Base-by-base conservation (phyloP, 2,113 vertebrate species). In the Urocolius indicus region DNA sequence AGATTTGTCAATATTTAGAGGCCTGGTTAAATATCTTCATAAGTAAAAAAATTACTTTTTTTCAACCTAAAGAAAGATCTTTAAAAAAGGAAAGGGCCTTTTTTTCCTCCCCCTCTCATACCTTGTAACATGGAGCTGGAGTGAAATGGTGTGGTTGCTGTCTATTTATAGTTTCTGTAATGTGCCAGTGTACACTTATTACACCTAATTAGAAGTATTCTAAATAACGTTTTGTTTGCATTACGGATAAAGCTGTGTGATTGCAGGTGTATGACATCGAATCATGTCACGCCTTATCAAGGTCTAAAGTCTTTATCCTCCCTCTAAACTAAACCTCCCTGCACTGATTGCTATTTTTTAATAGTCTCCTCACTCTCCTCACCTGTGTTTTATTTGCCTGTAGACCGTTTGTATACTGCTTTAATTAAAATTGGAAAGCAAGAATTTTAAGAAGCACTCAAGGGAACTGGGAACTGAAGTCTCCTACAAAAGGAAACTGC, bases 181-280 rank as follows among this genome's bases (percentile, higher is more conserved):
- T 82, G 58, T 85, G 54, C 49, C 62, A 85, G 20, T 54, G 71
- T 84, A 79, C 12, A 32, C 36, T 89, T 91, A 84, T 52, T 84
- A 24, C 65, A 54, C 67, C 67, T 93, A 84, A 89, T 96, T 87
- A 91, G 32, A 32, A 94, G 18, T 68, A 65, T 84, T 93, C 59
- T 83, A 83, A 96, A 83, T 93, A 90, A 93, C 62, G 58, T 91
- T 32, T 48, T 97, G 77, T 96, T 95, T 95, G 74, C 82, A 17
- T 91, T 93, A 36, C 55, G 94, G 93, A 76, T 95, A 76, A 74
- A 86, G 57, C 41, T 74, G 11, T 87, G 57, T 80, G 78, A 83
- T 85, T 93, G 67, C 72, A 91, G 89, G 77, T 96, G 87, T 83
- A 57, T 77, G 74, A 16, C 43, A 45, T 79, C 78, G 90, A 91